Evolutionary conservation across 2,113 vertebrate genomes (phyloP), one percentile per base, ranked within the genome.

Genomic region (Trematomus loennbergii): DNA sequence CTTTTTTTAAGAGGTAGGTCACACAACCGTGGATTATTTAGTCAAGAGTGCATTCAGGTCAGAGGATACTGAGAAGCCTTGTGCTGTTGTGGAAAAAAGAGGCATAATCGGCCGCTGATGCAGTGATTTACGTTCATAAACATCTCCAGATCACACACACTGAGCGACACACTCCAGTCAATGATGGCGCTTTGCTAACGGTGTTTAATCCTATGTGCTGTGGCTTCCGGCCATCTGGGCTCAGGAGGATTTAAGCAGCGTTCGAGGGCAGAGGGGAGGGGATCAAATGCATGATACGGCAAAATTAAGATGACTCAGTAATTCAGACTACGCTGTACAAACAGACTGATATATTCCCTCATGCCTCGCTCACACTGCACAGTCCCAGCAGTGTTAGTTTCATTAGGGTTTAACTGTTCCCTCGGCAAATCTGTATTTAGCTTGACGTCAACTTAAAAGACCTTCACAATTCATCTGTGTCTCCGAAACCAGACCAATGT

Each of bases 221-320:
- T 81, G 65, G 81, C 86, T 81, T 80, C 84, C 61, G 82, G 82
- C 85, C 88, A 91, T 90, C 90, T 84, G 87, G 54, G 58, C 82
- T 85, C 76, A 49, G 77, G 72, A 79, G 72, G 78, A 75, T 83
- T 88, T 80, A 69, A 48, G 25, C 54, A 22, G 81, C 45, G 33
- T 71, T 54, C n/a, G 60, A 85, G 72, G 86, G 73, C 68, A 72
- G 63, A 81, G 80, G 29, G 73, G 65, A 82, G 64, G 62, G 81
- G 79, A 90, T 92, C 81, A 89, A 83, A 92, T 78, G 84, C 78
- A 86, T 78, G 78, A 92, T 89, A 80, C 45, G 12, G 71, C 48
- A 87, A 79, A 87, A 69, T 86, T 83, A 89, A 83, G 76, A 82
- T 59, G 69, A 79, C 54, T 83, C 54, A 13, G 72, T 82, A 83